A percentile compares a stretch with the other conserved stretches of the same genome.
Evolutionary conservation across 2,113 vertebrate genomes (phyloP).

Genomic region (Ochotona curzoniae): DNA sequence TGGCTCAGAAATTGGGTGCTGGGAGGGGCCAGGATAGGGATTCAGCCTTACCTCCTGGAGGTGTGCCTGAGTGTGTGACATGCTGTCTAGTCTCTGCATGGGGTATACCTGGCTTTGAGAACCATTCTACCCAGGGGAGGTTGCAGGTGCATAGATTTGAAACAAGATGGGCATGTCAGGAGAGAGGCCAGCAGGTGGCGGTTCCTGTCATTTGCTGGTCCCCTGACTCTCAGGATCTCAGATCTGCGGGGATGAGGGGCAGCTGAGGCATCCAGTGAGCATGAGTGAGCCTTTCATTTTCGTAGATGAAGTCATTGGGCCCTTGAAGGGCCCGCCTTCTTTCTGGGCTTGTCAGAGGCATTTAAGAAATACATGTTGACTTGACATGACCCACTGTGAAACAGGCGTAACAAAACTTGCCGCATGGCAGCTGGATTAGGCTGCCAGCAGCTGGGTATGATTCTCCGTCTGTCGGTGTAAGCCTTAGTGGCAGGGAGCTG

Average conservation of each 20-base stretch:
- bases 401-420: slow-evolving; percentile 68
- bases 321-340: slow-evolving; percentile 58
- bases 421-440: slow-evolving; percentile 71
- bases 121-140: not conserved
- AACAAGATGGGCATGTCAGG: not conserved
- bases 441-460: slow-evolving; percentile 73
- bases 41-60: not conserved
- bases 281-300: slow-evolving; percentile 60
- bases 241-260: slow-evolving; percentile 24
- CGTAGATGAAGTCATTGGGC: slow-evolving; percentile 70
- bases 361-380: slow-evolving; percentile 79
- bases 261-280: not conserved
- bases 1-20: not conserved
- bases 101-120: not conserved
- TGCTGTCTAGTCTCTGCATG: not conserved
- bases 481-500: not conserved
- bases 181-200: not conserved
- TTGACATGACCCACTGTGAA: slow-evolving; percentile 77
- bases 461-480: slow-evolving; percentile 58
- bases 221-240: slow-evolving; percentile 19
- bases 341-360: slow-evolving; percentile 78
- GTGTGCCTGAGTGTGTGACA: not conserved
- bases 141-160: slow-evolving; percentile 25
- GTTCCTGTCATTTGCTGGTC: not conserved
- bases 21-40: not conserved